Evolutionary conservation across 2,113 vertebrate genomes (phyloP).

Genomic region (Aspidoscelis tigris): DNA sequence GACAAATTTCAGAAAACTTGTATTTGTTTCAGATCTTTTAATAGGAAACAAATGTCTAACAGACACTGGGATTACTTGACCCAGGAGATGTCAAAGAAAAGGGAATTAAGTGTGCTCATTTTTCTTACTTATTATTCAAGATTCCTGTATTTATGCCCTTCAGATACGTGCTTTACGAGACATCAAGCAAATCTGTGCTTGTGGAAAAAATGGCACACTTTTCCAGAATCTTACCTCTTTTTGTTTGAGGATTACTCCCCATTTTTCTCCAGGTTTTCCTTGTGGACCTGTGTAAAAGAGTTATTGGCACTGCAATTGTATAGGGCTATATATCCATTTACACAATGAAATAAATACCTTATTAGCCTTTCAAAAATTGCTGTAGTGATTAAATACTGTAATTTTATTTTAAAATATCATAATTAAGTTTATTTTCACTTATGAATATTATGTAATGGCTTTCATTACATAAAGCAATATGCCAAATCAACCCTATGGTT

Average conservation of each 20-base stretch:
- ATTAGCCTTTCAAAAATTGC: neutral
- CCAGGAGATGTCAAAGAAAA: constrained; percentile 16
- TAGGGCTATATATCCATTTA: neutral
- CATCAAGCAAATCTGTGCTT: neutral
- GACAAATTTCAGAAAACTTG: constrained; percentile 17
- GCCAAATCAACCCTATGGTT: too few species aligned
- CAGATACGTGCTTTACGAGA: constrained; percentile 9
- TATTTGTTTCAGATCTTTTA: constrained; percentile 17
- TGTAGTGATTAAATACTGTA: neutral
- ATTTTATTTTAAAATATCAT: neutral
- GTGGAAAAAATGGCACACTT: neutral
- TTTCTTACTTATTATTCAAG: constrained; percentile 1
- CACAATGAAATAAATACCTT: neutral
- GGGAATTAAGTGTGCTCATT: constrained; percentile 11
- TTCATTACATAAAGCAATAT: too few species aligned
- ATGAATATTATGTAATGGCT: neutral
- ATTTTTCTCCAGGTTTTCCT: neutral
- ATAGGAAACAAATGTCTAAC: constrained; percentile 30
- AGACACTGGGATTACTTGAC: constrained; percentile 16
- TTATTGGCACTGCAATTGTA: neutral
- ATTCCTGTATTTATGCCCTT: neutral
- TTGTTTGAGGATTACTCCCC: neutral
- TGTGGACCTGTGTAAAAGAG: neutral
- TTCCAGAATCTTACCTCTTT: neutral
- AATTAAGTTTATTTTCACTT: neutral